phyloP scores from a whole-genome alignment of 1,140 invertebrate genomes.

The Bombus superbus region DNA sequence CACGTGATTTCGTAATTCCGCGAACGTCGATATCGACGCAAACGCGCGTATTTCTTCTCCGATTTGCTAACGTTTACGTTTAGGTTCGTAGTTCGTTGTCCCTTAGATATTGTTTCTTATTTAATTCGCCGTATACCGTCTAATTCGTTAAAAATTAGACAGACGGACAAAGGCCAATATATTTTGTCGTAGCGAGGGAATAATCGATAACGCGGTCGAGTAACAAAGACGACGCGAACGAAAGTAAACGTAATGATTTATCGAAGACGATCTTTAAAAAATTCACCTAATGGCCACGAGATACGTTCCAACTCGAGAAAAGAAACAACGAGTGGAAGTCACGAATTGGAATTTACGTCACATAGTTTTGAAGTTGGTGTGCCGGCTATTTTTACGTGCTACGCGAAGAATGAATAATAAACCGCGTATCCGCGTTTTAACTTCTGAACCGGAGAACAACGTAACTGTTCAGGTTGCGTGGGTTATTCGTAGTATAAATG shows the following conservation, averaged over 20 bases:
- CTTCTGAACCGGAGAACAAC: background rate
- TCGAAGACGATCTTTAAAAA: background rate
- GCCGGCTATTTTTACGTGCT: constrained; percentile 22
- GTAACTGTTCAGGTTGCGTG: constrained; percentile 18
- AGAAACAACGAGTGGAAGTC: background rate
- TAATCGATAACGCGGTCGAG: no score
- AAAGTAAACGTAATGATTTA: background rate
- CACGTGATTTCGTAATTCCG: background rate
- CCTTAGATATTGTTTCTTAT: no score
- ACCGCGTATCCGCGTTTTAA: background rate
- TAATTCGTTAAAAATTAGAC: no score
- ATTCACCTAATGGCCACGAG: background rate
- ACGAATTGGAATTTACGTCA: constrained; percentile 33
- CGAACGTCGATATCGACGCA: background rate
- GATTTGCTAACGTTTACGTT: background rate
- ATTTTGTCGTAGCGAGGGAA: no score
- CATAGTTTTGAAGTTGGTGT: constrained; percentile 28
- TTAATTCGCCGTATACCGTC: no score
- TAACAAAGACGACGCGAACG: no score
- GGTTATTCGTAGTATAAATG: constrained; percentile 34
- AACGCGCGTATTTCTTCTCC: background rate
- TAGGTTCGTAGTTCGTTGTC: no score
- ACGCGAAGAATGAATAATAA: constrained; percentile 30
- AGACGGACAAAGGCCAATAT: no score
- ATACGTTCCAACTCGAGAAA: background rate